Evolutionary conservation across 2,888 invertebrate genomes (phyloP).

Genomic region (Tenthredo amoena): DNA sequence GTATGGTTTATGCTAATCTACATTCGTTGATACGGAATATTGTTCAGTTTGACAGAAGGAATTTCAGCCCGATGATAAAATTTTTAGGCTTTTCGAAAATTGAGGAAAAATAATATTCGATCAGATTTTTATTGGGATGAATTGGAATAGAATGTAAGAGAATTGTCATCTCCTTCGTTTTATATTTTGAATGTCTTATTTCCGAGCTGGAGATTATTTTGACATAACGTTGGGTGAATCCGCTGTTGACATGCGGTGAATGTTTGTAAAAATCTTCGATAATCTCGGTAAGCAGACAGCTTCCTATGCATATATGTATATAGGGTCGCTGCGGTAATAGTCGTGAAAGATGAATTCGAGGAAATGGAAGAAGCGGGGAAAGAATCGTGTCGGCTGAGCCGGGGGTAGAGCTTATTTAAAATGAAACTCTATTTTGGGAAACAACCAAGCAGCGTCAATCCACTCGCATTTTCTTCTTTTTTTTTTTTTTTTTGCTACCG

Average conservation of each 20-base stretch:
- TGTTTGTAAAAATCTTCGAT: constrained; percentile 14
- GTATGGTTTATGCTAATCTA: neutral
- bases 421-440: constrained; percentile 33
- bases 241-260: neutral
- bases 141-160: neutral
- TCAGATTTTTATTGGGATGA: neutral
- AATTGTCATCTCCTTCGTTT: neutral
- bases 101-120: neutral
- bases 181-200: neutral
- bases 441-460: neutral
- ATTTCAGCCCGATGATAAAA: neutral
- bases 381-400: constrained; percentile 1
- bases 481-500: neutral
- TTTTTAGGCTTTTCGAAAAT: neutral
- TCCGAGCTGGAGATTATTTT: neutral
- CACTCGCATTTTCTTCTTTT: neutral
- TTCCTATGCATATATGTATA: neutral
- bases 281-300: constrained; percentile 6
- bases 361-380: constrained; percentile 10
- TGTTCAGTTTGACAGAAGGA: neutral
- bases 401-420: constrained; percentile 32
- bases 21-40: neutral
- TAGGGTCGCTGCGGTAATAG: neutral
- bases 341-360: constrained; percentile 28
- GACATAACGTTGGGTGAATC: neutral